Conservation (phyloP, 1,140 invertebrate genomes). For the Cyphomyrmex costatus region DNA sequence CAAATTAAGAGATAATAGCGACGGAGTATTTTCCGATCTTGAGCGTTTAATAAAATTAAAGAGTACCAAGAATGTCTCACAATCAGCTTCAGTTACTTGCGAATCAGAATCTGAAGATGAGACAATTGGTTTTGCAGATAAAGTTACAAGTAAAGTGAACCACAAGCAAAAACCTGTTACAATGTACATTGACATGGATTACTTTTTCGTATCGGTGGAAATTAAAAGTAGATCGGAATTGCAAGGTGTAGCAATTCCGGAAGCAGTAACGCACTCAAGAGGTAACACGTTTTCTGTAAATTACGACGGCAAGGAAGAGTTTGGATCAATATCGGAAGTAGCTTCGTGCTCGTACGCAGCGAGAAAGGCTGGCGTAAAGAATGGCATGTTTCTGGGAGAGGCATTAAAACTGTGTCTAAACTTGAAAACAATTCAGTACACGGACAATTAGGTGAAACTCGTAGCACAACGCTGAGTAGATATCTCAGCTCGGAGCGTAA, state of each 20-base stretch:
- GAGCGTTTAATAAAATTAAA: constrained; percentile 84
- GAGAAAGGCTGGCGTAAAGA: constrained; percentile 93
- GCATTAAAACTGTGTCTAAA: constrained; percentile 96
- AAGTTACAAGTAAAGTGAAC: constrained; percentile 25
- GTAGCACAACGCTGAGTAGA: neutral
- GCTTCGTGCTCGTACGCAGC: constrained; percentile 99
- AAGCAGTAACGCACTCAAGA: constrained; percentile 98
- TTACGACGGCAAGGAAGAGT: constrained; percentile 86
- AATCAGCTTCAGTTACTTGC: constrained; percentile 52
- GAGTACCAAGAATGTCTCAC: constrained; percentile 12
- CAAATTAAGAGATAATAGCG: constrained; percentile 89
- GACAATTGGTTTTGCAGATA: constrained; percentile 69
- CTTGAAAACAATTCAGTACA: constrained; percentile 96
- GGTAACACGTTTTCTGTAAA: constrained; percentile 86
- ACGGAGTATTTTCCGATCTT: constrained; percentile 88
- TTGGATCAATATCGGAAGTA: constrained; percentile 95
- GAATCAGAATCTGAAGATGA: constrained; percentile 81
- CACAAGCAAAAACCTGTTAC: constrained; percentile 88
- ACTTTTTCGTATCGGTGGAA: constrained; percentile 99
- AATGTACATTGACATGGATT: constrained; percentile 99
- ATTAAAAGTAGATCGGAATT: constrained; percentile 94
- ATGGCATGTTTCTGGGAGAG: constrained; percentile 98
- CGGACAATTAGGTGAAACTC: neutral
- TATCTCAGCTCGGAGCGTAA: neutral
- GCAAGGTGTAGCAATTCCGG: constrained; percentile 92